phyloP scores from a whole-genome alignment of 2,797 vertebrate genomes.

The Hephaestus fuliginosus region DNA sequence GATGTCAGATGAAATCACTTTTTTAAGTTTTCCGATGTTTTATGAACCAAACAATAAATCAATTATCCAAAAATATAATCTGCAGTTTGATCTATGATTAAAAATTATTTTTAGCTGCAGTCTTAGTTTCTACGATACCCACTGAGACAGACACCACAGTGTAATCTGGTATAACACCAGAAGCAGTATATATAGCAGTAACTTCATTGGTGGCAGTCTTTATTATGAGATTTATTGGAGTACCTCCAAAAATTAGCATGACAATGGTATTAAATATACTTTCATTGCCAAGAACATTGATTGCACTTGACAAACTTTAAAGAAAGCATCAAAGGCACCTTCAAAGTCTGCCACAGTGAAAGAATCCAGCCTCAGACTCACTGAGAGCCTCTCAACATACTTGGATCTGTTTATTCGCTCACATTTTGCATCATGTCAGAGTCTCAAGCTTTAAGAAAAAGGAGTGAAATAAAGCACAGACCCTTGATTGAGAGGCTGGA shows the following conservation, averaged over 20 bases:
- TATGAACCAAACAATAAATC: neutral
- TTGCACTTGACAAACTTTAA: slow-evolving; percentile 78
- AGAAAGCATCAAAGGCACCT: slow-evolving; percentile 79
- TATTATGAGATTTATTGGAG: slow-evolving; percentile 69
- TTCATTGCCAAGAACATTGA: slow-evolving; percentile 67
- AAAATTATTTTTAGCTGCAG: slow-evolving; percentile 7
- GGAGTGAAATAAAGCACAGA: slow-evolving; percentile 60
- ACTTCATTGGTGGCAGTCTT: slow-evolving; percentile 35
- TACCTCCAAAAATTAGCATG: slow-evolving; percentile 73
- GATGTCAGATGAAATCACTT: neutral
- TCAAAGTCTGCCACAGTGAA: slow-evolving; percentile 64
- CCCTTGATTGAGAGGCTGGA: slow-evolving; percentile 74
- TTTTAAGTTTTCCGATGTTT: neutral
- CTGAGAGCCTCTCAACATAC: slow-evolving; percentile 76
- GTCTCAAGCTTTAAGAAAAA: slow-evolving; percentile 59
- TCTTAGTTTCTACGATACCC: slow-evolving; percentile 26
- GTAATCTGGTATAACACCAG: slow-evolving; percentile 45
- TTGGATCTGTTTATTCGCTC: slow-evolving; percentile 69
- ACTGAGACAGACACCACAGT: slow-evolving; percentile 46
- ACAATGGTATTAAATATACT: slow-evolving; percentile 75
- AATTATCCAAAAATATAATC: neutral
- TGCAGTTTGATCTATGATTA: neutral
- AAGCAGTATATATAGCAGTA: slow-evolving; percentile 31
- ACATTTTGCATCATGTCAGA: slow-evolving; percentile 70
- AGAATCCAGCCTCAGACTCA: slow-evolving; percentile 65